phyloP scores from a whole-genome alignment of 1,140 invertebrate species.

The Pogonus chalceus region DNA sequence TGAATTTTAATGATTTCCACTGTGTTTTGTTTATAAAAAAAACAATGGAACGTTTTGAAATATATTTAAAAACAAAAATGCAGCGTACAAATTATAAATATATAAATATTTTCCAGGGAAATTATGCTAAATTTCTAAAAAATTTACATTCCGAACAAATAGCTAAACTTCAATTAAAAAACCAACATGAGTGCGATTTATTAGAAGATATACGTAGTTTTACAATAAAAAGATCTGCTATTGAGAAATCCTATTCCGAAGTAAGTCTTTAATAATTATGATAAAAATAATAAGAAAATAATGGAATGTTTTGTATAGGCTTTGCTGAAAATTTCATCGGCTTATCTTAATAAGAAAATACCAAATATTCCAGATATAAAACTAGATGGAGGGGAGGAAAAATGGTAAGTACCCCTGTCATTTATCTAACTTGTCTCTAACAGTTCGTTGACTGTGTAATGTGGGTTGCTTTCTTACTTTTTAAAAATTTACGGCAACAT shows the following conservation, averaged over 20 bases:
- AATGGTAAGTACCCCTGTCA: slow-evolving; percentile 53
- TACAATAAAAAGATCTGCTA: slow-evolving; percentile 79
- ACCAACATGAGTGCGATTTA: slow-evolving; percentile 92
- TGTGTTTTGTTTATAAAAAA: too few species aligned
- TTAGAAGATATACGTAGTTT: slow-evolving; percentile 90
- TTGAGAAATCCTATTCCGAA: slow-evolving; percentile 93
- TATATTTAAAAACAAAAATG: too few species aligned
- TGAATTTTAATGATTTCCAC: too few species aligned
- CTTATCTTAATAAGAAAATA: slow-evolving; percentile 86
- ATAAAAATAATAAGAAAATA: slow-evolving; percentile 10
- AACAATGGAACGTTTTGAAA: too few species aligned
- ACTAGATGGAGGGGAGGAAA: slow-evolving; percentile 76
- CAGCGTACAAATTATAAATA: not conserved
- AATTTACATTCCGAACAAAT: slow-evolving; percentile 88
- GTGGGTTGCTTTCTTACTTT: too few species aligned
- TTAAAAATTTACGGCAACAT: too few species aligned
- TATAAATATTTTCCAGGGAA: slow-evolving; percentile 52
- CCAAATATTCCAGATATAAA: slow-evolving; percentile 82
- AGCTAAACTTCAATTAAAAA: slow-evolving; percentile 83
- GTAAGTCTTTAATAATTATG: slow-evolving; percentile 47
- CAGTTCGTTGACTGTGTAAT: too few species aligned
- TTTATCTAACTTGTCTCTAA: too few species aligned
- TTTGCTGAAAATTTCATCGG: slow-evolving; percentile 78
- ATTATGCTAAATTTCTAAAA: slow-evolving; percentile 81
- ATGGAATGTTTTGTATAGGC: slow-evolving; percentile 48